Evolutionary conservation across 2,888 invertebrate species (phyloP).

Genomic region (Oscheius sp.): DNA sequence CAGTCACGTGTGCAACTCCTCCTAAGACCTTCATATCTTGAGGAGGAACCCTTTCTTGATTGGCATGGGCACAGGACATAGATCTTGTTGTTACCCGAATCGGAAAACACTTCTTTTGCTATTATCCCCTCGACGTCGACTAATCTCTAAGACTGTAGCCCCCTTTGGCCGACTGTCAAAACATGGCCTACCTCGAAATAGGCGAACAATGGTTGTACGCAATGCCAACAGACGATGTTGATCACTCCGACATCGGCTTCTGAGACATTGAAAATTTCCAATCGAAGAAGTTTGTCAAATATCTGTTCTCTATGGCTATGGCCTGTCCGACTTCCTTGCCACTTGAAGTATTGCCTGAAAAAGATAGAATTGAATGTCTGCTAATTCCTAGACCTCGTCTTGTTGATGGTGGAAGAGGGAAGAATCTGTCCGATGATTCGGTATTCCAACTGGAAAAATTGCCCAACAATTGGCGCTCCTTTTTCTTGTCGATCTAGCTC

Average conservation of each 20-base stretch:
- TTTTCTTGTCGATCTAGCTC: neutral
- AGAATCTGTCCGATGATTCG: neutral
- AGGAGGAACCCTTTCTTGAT: too few relatives aligned
- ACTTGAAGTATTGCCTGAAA: conserved; percentile 28
- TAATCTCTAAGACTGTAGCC: too few relatives aligned
- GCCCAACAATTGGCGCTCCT: neutral
- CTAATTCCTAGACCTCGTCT: neutral
- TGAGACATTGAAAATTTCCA: conserved; percentile 48
- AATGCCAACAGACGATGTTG: conserved; percentile 63
- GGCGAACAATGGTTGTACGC: conserved; percentile 39
- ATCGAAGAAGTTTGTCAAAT: conserved; percentile 21
- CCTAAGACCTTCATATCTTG: too few relatives aligned
- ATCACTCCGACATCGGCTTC: conserved; percentile 60
- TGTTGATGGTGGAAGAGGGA: neutral
- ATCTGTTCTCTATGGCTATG: conserved; percentile 43
- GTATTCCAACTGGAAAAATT: conserved; percentile 7
- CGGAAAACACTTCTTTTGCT: too few relatives aligned
- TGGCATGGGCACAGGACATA: too few relatives aligned
- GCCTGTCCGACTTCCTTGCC: conserved; percentile 5
- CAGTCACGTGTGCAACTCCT: neutral
- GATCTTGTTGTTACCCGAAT: too few relatives aligned
- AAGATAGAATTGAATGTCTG: neutral
- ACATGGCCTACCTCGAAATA: conserved; percentile 17
- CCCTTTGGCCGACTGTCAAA: neutral
- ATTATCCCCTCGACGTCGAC: too few relatives aligned